Evolutionary conservation across 2,888 invertebrate genomes (phyloP), one percentile per base, ranked within the genome.

Genomic region (Dryobotodes eremita): DNA sequence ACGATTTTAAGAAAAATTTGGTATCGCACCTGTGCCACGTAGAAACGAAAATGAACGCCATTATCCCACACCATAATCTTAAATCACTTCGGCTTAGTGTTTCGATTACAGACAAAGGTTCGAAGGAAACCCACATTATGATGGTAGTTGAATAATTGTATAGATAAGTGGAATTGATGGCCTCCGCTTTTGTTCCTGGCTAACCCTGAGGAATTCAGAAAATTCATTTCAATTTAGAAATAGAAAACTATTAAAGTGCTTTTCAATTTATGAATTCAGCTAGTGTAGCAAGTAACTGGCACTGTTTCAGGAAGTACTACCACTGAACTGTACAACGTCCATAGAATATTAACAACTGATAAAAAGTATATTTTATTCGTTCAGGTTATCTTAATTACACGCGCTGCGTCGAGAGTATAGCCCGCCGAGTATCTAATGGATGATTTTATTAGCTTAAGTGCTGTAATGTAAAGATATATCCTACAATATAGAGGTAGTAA

Each of bases 91-190:
- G 95, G 95, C 95, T 96, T 95, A 96, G 95, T 96, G 94, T 95
- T 96, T 96, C 96, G 95, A 96, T 96, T 95, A 95, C 96, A 95
- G 95, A 96, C 95, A 96, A 96, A 96, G 96, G 96, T 94, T 94
- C 94, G 93, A 91, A 91, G 93, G 94, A 95, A 95, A 92, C 95
- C 95, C 95, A 96, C 96, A 96, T 96, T 96, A 96, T 96, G 95
- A 96, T 94, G 93, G 93, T 95, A 94, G 94, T 95, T 95, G 96
- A 96, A 96, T 96, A 96, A 96, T 96, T 96, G 96, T 95, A 93
- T 89, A 95, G 96, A 96, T 96, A 96, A 95, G 94, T 93, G 91
- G 91, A 94, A 96, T 96, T 94, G 93, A 96, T 96, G 92, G 95
- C 88, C 90, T 88, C 86, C 83, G 88, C 90, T 86, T 90, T 89